Evolutionary conservation across 1,140 invertebrate genomes (phyloP).

Genomic region (Cepaea nemoralis): DNA sequence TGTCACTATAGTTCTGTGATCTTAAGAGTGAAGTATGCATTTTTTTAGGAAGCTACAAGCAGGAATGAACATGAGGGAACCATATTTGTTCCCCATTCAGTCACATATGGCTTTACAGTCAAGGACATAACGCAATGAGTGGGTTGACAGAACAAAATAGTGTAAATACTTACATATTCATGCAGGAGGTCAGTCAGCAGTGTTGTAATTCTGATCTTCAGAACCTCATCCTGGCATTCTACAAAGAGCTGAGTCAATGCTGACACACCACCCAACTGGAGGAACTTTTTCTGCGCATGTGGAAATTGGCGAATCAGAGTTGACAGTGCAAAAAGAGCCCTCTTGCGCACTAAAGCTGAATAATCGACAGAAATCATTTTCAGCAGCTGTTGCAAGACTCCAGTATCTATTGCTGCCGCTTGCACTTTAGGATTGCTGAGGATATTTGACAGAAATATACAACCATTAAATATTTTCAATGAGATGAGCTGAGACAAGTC

Average conservation of each 20-base stretch:
- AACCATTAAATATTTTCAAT: no score
- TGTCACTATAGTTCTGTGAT: no score
- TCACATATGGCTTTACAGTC: no score
- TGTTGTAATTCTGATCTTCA: conserved; percentile 77
- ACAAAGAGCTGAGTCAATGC: conserved; percentile 60
- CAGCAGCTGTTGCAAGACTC: conserved; percentile 77
- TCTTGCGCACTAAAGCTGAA: conserved; percentile 73
- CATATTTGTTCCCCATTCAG: no score
- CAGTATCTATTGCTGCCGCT: conserved; percentile 78
- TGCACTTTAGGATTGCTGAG: conserved; percentile 84
- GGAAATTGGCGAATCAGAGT: conserved; percentile 80
- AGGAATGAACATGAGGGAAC: no score
- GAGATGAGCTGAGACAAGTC: no score
- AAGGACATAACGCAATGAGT: no score
- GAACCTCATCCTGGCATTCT: conserved; percentile 62
- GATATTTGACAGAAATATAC: conserved; percentile 43
- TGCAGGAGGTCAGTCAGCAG: conserved; percentile 78
- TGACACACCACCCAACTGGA: conserved; percentile 64
- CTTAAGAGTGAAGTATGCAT: no score
- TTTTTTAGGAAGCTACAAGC: no score
- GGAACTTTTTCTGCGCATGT: conserved; percentile 77
- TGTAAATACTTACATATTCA: conserved; percentile 74
- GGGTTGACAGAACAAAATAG: no score
- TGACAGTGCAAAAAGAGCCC: conserved; percentile 79
- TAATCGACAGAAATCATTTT: conserved; percentile 75